Evolutionary conservation across 2,113 vertebrate genomes (phyloP), one percentile per base, ranked within the genome.

Genomic region (Mesitornis unicolor): DNA sequence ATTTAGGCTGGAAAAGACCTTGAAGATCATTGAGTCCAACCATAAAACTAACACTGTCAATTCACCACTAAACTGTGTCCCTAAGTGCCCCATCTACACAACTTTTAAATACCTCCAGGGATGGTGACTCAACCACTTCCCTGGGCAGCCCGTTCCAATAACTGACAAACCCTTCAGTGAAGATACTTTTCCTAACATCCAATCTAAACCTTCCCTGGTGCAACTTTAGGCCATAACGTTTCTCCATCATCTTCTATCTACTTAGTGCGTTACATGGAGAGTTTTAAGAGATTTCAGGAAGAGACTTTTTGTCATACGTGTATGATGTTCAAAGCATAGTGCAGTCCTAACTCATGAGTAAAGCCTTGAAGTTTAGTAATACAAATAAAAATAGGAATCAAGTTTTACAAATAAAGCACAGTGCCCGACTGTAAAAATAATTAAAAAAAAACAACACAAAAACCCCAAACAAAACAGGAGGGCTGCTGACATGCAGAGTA

Each of bases 31-130:
- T 0, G 1, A 45, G 40, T 54, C 59, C 40, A 47, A 54, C 40
- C 3, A 2, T 45, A 33, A 74, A 26, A 15, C 33, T n/a, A 63
- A 8, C 28, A 63, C 13, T 6, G 57, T 28, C 48, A 53, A 20
- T 7, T 10, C 68, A 63, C 20, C 22, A 11, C 40, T 56, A 33
- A 74, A 17, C 40, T 16, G 5, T 8, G 7, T 36, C 33, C 19
- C 33, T 18, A 18, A 10, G 33, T 2, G 5, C 19, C 45, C 19
- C 51, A 8, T 40, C n/a, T 38, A 57, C 56, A 18, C 2, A 0
- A 22, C 45, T 71, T 61, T 51, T 25, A 51, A 51, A 71, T 12
- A 13, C 35, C 17, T 80, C n/a, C n/a, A n/a, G n/a, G n/a, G n/a
- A n/a, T n/a, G n/a, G n/a, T n/a, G n/a, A n/a, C n/a, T n/a, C 31